phyloP scores from a whole-genome alignment of 1,140 invertebrate genomes.

The Aphelinus atriplicis region DNA sequence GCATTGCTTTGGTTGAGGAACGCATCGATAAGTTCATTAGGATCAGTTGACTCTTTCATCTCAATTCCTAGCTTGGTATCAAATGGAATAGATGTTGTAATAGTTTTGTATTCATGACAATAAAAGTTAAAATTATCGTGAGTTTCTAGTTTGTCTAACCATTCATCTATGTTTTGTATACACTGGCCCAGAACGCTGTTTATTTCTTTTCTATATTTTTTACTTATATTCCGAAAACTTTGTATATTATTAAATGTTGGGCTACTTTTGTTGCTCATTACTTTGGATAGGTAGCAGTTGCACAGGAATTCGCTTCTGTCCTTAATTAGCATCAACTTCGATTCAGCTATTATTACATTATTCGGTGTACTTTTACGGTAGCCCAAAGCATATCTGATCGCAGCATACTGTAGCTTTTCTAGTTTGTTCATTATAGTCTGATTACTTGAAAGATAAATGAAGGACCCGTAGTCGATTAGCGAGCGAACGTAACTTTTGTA shows the following conservation, averaged over 20 bases:
- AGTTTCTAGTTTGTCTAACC: no score
- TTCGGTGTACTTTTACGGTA: slow-evolving; percentile 9
- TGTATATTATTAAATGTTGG: not conserved
- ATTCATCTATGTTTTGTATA: no score
- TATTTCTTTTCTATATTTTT: not conserved
- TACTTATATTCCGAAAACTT: not conserved
- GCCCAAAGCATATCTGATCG: not conserved
- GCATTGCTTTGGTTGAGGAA: no score
- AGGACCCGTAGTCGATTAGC: slow-evolving; percentile 9
- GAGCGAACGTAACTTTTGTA: slow-evolving; percentile 12
- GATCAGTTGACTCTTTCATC: no score
- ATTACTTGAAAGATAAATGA: not conserved
- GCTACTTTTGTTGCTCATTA: not conserved
- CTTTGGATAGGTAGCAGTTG: not conserved
- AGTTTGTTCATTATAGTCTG: not conserved
- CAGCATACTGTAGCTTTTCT: slow-evolving; percentile 13
- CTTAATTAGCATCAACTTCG: not conserved
- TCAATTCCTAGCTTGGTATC: no score
- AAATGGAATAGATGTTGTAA: no score
- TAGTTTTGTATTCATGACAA: no score
- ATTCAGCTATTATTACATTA: no score
- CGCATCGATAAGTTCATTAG: no score
- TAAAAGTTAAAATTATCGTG: no score
- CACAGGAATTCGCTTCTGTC: not conserved
- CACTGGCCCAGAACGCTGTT: no score